Percentiles rank a stretch among this genome's conserved stretches.
These are phyloP conservation scores for Cremastobaeus sp. DNA, from an alignment of 2,888 invertebrate genomes.

Conservation along the genomic window DNA sequence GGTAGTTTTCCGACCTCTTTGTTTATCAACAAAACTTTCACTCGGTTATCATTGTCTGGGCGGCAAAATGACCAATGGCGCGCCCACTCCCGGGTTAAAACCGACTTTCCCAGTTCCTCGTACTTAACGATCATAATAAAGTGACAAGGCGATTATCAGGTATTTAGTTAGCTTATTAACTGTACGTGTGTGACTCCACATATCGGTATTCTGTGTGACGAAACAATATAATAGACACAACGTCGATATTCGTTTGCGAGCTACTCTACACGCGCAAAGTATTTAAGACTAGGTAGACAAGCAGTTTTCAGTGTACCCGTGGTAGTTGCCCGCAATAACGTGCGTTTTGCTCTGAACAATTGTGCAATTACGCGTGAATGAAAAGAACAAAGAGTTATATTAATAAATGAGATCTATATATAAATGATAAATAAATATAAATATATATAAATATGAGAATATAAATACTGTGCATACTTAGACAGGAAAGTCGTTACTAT, in stretches of 20 bases:
- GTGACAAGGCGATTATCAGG: slow-evolving; percentile 32
- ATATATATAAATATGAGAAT: slow-evolving; percentile 17
- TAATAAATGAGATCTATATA: slow-evolving; percentile 34
- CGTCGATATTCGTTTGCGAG: slow-evolving; percentile 19
- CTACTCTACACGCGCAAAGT: slow-evolving; percentile 10
- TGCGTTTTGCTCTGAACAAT: slow-evolving; percentile 27
- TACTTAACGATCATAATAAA: slow-evolving; percentile 12
- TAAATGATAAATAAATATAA: slow-evolving; percentile 18
- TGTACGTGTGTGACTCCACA: slow-evolving; percentile 24
- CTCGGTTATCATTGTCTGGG: too few species aligned
- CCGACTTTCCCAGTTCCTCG: slow-evolving; percentile 23
- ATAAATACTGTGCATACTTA: slow-evolving; percentile 47
- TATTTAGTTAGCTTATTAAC: slow-evolving; percentile 40
- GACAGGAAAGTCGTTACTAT: slow-evolving; percentile 48
- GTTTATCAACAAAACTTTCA: too few species aligned
- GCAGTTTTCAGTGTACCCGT: slow-evolving; percentile 20
- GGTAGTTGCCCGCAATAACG: slow-evolving; percentile 41
- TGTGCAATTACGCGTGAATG: slow-evolving; percentile 53
- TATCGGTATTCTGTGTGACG: slow-evolving; percentile 24
- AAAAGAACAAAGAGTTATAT: slow-evolving; percentile 36
- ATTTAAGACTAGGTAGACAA: slow-evolving; percentile 2
- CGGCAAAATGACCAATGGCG: too few species aligned
- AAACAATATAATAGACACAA: slow-evolving; percentile 1
- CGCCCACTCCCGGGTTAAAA: too few species aligned
- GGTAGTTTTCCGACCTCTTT: too few species aligned